These are phyloP conservation scores for Choloepus hoffmanni DNA, from an alignment of 2,113 vertebrate species.

Conservation along the genomic window DNA sequence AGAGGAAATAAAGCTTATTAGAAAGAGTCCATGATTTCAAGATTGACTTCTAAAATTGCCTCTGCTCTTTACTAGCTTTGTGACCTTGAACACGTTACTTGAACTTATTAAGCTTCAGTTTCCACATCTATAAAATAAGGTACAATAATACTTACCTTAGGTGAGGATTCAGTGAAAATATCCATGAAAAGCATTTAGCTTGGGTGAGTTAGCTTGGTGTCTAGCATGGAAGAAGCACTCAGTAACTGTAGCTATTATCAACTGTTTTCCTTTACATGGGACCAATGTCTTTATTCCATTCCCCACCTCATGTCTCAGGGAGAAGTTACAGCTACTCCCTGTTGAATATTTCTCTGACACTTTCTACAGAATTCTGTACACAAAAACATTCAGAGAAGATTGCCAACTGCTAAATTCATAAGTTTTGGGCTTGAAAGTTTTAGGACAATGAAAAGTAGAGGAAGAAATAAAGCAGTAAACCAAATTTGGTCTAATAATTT, in stretches of 20 bases:
- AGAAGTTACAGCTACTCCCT: neutral
- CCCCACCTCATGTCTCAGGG: neutral
- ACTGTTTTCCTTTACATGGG: conserved; percentile 3
- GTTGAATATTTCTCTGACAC: neutral
- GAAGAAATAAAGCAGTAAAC: conserved; percentile 35
- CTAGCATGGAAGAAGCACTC: neutral
- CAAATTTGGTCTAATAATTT: neutral
- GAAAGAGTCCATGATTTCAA: neutral
- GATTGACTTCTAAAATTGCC: neutral
- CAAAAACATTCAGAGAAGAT: neutral
- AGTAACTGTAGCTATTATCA: neutral
- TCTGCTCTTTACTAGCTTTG: neutral
- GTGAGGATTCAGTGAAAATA: conserved; percentile 9
- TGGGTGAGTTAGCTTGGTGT: neutral
- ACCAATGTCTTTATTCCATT: neutral
- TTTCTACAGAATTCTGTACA: neutral
- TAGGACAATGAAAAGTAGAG: neutral
- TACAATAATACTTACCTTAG: neutral
- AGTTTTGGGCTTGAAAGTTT: conserved; percentile 22
- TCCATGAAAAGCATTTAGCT: conserved; percentile 31
- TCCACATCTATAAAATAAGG: neutral
- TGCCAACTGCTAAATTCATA: neutral
- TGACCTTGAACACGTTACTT: conserved; percentile 15
- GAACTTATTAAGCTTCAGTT: neutral
- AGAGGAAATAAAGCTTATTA: neutral